Percentiles rank a stretch among this genome's conserved stretches.
These are phyloP conservation scores for Eristalis arbustorum DNA, from an alignment of 2,888 invertebrate species.

Conservation along the genomic window DNA sequence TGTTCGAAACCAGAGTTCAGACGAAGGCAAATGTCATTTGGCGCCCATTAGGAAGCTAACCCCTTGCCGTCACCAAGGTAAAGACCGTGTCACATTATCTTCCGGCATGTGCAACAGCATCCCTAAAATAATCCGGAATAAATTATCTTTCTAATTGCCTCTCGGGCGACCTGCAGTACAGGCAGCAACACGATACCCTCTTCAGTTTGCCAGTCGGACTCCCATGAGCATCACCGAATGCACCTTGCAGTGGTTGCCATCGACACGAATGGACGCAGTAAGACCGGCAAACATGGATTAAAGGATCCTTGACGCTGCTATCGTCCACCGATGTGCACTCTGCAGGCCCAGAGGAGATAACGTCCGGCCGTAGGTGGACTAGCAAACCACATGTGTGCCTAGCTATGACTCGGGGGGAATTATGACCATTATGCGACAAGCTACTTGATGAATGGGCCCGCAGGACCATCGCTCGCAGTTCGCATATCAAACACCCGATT, in stretches of 20 bases:
- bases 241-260: neutral
- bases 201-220: too few species aligned
- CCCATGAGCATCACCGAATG: neutral
- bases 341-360: neutral
- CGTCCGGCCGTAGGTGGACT: neutral
- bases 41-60: neutral
- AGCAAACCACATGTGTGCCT: neutral
- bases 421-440: neutral
- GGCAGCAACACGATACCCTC: neutral
- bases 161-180: neutral
- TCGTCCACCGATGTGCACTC: neutral
- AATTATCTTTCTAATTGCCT: neutral
- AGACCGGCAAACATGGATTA: neutral
- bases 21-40: neutral
- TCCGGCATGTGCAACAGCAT: neutral
- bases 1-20: neutral
- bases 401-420: neutral
- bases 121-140: neutral
- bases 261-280: neutral
- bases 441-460: constrained; percentile 9
- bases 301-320: neutral
- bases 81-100: neutral
- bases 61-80: neutral
- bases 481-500: constrained; percentile 25
- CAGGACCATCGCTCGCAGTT: constrained; percentile 1